Evolutionary conservation across 1,140 invertebrate species (phyloP).

Genomic region (Drosophila prosaltans): DNA sequence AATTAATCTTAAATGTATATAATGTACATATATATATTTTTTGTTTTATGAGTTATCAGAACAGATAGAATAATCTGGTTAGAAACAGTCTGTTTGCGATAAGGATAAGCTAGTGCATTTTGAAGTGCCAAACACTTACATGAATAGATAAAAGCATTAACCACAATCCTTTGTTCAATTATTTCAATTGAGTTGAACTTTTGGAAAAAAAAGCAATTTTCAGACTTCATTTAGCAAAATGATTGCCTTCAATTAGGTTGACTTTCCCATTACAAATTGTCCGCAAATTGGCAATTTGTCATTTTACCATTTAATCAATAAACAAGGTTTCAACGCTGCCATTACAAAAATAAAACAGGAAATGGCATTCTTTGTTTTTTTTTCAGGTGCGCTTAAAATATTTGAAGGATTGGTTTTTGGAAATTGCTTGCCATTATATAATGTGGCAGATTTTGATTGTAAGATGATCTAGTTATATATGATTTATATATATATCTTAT

Average conservation of each 20-base stretch:
- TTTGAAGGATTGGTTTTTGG: too few species aligned
- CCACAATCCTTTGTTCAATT: neutral
- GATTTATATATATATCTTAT: too few species aligned
- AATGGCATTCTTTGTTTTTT: neutral
- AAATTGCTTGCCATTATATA: too few species aligned
- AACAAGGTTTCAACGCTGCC: neutral
- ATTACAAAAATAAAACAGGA: neutral
- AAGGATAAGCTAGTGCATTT: conserved; percentile 50
- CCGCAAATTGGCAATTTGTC: neutral
- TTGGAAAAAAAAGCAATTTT: conserved; percentile 2
- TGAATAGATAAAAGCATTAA: neutral
- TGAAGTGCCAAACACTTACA: neutral
- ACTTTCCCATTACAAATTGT: neutral
- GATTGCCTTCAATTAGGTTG: neutral
- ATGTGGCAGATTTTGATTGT: too few species aligned
- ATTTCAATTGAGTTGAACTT: neutral
- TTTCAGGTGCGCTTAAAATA: too few species aligned
- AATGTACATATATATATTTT: conserved; percentile 26
- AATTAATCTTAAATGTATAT: neutral
- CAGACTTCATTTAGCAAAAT: neutral
- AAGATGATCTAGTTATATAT: too few species aligned
- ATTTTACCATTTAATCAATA: neutral
- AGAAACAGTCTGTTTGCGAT: conserved; percentile 41
- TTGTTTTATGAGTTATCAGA: conserved; percentile 62
- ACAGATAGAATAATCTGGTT: conserved; percentile 42